phyloP scores from a whole-genome alignment of 2,888 invertebrate genomes.

The Nomada flava region DNA sequence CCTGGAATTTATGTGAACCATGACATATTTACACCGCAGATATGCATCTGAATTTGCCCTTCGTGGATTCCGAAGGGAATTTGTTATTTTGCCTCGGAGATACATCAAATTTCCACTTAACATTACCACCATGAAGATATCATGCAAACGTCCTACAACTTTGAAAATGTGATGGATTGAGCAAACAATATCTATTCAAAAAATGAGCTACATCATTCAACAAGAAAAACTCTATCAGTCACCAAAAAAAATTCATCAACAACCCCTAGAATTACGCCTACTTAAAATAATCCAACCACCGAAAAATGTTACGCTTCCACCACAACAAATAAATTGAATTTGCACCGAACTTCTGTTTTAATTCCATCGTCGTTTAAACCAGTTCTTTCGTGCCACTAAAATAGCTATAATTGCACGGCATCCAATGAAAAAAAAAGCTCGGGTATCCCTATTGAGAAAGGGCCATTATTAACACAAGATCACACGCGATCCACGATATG shows the following conservation, averaged over 20 bases:
- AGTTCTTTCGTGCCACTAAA: not conserved
- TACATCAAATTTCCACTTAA: not conserved
- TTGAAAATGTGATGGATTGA: not conserved
- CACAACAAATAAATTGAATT: no score
- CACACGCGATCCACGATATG: constrained; percentile 12
- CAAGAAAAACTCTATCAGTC: no score
- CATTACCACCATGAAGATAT: not conserved
- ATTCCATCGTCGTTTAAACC: no score
- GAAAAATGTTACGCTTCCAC: no score
- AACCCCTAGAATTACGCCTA: not conserved
- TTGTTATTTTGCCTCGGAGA: constrained; percentile 22
- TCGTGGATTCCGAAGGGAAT: constrained; percentile 28
- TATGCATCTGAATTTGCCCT: constrained; percentile 19
- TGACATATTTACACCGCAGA: constrained; percentile 12
- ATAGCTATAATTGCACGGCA: not conserved
- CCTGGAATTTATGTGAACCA: constrained; percentile 13
- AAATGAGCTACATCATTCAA: no score
- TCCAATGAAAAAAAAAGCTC: not conserved
- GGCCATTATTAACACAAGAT: constrained; percentile 40
- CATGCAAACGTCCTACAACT: not conserved
- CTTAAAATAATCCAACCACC: not conserved
- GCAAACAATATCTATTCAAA: no score
- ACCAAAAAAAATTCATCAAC: not conserved
- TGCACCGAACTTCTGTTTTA: no score
- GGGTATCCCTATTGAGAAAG: not conserved